phyloP scores from a whole-genome alignment of 2,797 vertebrate genomes.

The Sphenodon punctatus region DNA sequence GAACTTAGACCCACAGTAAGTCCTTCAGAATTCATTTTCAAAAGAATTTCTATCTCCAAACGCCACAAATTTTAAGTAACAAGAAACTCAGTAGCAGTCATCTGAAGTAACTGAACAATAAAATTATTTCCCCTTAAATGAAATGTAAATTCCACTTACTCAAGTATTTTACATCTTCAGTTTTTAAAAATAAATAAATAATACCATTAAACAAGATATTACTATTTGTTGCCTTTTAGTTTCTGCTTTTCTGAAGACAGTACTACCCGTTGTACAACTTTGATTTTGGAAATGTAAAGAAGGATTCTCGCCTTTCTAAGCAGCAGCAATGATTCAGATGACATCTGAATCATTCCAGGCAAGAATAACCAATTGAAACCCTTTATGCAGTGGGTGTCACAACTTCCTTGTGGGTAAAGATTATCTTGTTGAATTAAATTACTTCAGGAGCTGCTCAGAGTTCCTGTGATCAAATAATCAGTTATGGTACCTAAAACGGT shows the following conservation, averaged over 20 bases:
- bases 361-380: not conserved
- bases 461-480: too few species aligned
- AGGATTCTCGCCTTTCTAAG: not conserved
- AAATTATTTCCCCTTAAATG: not conserved
- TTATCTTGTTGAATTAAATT: not conserved
- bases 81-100: not conserved
- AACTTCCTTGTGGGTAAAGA: not conserved
- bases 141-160: not conserved
- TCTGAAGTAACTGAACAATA: not conserved
- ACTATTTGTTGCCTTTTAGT: not conserved
- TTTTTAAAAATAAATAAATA: not conserved
- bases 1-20: too few species aligned
- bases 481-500: too few species aligned
- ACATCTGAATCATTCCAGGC: not conserved
- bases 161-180: accelerated
- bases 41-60: constrained; percentile 23
- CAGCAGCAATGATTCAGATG: not conserved
- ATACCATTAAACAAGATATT: not conserved
- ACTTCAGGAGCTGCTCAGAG: not conserved
- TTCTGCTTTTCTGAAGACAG: not conserved
- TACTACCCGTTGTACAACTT: not conserved
- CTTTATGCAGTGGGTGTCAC: not conserved
- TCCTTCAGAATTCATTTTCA: not conserved
- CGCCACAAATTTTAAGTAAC: accelerated
- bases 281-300: not conserved